These are phyloP conservation scores for Conus ventricosus DNA, from an alignment of 1,140 invertebrate genomes.

Conservation along the genomic window DNA sequence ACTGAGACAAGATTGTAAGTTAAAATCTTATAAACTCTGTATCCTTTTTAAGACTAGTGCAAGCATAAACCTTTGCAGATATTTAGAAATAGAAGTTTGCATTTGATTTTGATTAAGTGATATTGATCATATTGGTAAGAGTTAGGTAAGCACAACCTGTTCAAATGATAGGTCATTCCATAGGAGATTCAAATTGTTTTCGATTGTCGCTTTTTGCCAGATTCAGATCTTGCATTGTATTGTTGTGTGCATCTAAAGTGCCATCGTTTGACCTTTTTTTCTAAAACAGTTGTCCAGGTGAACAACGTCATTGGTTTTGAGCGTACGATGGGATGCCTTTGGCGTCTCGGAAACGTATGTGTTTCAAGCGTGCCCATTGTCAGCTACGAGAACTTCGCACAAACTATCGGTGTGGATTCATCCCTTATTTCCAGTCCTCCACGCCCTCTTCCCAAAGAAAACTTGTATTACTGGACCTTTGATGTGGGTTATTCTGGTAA, in stretches of 20 bases:
- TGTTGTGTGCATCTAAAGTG: not conserved
- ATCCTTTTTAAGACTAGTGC: no score
- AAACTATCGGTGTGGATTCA: slow-evolving; percentile 41
- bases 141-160: no score
- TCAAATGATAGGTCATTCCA: no score
- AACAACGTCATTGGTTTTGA: slow-evolving; percentile 60
- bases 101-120: no score
- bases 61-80: no score
- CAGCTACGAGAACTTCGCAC: slow-evolving; percentile 54
- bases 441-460: slow-evolving; percentile 43
- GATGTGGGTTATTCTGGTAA: slow-evolving; percentile 54
- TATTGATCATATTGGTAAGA: no score
- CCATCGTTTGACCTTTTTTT: not conserved
- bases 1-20: no score
- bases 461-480: slow-evolving; percentile 56
- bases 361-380: slow-evolving; percentile 52
- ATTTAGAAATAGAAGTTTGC: no score
- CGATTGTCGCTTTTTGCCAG: no score
- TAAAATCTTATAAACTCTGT: no score
- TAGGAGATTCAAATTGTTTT: no score
- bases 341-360: slow-evolving; percentile 52
- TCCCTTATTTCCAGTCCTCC: slow-evolving; percentile 26
- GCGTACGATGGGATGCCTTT: slow-evolving; percentile 53
- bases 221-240: no score
- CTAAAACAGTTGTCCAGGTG: slow-evolving; percentile 55